Conservation (phyloP, 2,888 invertebrate genomes). For the Synanthedon andrenaeformis region DNA sequence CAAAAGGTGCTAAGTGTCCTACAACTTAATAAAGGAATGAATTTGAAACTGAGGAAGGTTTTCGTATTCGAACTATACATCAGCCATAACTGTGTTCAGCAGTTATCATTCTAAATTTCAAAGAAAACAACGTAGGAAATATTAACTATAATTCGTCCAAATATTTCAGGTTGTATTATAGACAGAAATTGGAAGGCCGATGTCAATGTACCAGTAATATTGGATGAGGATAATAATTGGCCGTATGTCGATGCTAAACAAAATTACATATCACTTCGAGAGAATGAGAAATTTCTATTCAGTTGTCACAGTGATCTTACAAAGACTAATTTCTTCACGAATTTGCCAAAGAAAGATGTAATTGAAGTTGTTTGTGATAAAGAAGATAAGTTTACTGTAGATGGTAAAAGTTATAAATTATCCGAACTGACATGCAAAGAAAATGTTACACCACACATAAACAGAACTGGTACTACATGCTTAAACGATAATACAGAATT, state of each 20-base stretch:
- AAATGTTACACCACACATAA: conserved; percentile 1
- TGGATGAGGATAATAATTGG: not conserved
- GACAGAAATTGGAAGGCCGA: not conserved
- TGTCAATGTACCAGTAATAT: not conserved
- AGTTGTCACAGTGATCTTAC: not conserved
- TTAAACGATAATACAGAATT: conserved; percentile 4
- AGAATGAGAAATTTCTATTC: not conserved
- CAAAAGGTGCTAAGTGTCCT: too few relatives aligned
- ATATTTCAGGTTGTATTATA: not conserved
- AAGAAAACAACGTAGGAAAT: too few relatives aligned
- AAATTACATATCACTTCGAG: not conserved
- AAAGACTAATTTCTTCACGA: not conserved
- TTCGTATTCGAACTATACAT: too few relatives aligned
- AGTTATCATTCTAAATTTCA: too few relatives aligned
- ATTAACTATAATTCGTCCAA: too few relatives aligned
- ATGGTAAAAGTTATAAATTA: conserved; percentile 4
- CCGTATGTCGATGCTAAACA: not conserved
- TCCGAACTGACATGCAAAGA: conserved; percentile 5
- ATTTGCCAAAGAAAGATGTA: not conserved
- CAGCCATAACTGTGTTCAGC: too few relatives aligned
- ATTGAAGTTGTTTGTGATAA: conserved; percentile 5
- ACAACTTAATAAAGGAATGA: too few relatives aligned
- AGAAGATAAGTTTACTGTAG: conserved; percentile 5
- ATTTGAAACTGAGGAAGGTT: too few relatives aligned
- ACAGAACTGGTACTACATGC: conserved; percentile 5